A percentile compares a stretch with the other conserved stretches of the same genome.
These are phyloP conservation scores for Trematomus loennbergii DNA, from an alignment of 2,113 vertebrate species.

Conservation along the genomic window DNA sequence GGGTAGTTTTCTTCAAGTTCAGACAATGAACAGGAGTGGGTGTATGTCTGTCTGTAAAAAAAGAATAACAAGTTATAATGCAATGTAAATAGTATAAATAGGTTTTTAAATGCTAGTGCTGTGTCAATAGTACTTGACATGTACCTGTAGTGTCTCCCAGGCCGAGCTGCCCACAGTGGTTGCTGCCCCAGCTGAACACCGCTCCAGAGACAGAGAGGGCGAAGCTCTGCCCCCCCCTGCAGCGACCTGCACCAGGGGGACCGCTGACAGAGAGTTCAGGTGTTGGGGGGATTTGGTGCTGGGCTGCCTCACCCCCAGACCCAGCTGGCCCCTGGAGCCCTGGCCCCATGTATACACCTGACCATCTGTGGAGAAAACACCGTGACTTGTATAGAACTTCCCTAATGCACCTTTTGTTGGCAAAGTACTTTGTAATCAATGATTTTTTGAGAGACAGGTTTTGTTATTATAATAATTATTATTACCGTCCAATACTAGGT, in stretches of 20 bases:
- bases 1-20: slow-evolving; percentile 89
- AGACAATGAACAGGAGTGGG: slow-evolving; percentile 87
- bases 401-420: no score
- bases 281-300: slow-evolving; percentile 68
- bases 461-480: not conserved
- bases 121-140: no score
- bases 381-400: not conserved
- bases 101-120: no score
- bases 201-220: slow-evolving; percentile 88
- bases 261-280: slow-evolving; percentile 79
- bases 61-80: not conserved
- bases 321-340: slow-evolving; percentile 88
- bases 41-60: slow-evolving; percentile 87
- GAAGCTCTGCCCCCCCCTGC: slow-evolving; percentile 89
- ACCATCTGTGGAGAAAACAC: slow-evolving; percentile 40
- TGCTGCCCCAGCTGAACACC: slow-evolving; percentile 91
- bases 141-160: slow-evolving; percentile 72
- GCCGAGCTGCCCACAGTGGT: slow-evolving; percentile 90
- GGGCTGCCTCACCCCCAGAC: slow-evolving; percentile 70
- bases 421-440: not conserved
- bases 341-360: slow-evolving; percentile 87
- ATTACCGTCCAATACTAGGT: not conserved
- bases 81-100: not conserved
- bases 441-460: not conserved
- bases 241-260: slow-evolving; percentile 87